Percentiles rank a stretch among this genome's conserved stretches.
phyloP scores from a whole-genome alignment of 1,140 invertebrate genomes.

The Nymphalis io region DNA sequence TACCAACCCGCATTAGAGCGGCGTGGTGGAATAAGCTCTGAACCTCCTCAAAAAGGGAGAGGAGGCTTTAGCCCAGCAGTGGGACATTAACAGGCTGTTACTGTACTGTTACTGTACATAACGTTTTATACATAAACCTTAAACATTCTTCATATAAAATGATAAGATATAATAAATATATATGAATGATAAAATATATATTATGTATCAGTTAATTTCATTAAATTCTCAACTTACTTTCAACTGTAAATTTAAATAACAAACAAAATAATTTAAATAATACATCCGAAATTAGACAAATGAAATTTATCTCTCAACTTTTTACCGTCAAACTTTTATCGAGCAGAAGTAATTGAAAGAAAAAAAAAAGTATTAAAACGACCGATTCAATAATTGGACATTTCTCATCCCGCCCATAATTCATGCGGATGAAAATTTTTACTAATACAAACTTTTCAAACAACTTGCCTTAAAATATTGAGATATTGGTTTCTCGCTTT shows the following conservation, averaged over 20 bases:
- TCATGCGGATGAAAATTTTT: conserved; percentile 1
- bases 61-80: too few relatives aligned
- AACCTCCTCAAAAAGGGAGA: too few relatives aligned
- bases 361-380: conserved; percentile 11
- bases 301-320: background rate
- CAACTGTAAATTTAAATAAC: background rate
- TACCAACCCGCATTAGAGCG: too few relatives aligned
- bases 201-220: too few relatives aligned
- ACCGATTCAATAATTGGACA: conserved; percentile 11
- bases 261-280: background rate
- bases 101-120: too few relatives aligned
- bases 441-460: conserved; percentile 12
- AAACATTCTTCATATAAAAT: too few relatives aligned
- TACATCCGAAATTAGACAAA: background rate
- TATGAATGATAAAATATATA: too few relatives aligned
- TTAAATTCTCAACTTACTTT: too few relatives aligned
- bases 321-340: background rate
- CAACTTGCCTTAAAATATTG: conserved; percentile 1
- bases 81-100: too few relatives aligned
- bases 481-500: background rate
- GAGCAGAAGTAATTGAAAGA: background rate
- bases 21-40: too few relatives aligned
- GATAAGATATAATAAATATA: too few relatives aligned
- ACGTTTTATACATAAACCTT: too few relatives aligned
- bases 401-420: conserved; percentile 8